A percentile compares a stretch with the other conserved stretches of the same genome.
Conservation (phyloP, 2,888 invertebrate species). For the Drosophila longiperda region DNA sequence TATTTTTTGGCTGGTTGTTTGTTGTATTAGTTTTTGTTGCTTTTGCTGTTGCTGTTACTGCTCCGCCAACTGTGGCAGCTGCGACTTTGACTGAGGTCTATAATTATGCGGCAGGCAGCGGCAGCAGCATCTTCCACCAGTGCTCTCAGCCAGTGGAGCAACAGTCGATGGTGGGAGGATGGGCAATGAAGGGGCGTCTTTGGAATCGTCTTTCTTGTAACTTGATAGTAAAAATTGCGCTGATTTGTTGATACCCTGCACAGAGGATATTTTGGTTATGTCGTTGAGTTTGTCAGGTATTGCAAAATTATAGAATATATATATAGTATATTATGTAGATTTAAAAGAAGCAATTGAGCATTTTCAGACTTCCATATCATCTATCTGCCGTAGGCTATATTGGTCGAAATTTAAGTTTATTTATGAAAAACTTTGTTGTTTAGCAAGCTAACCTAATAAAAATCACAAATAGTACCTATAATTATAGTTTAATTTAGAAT, state of each 20-base stretch:
- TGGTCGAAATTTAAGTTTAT: too few species aligned
- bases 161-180: neutral
- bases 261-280: neutral
- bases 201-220: conserved; percentile 50
- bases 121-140: conserved; percentile 14
- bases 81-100: conserved; percentile 28
- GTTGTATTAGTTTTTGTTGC: conserved; percentile 12
- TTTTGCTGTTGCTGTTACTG: conserved; percentile 10
- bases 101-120: conserved; percentile 48
- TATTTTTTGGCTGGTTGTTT: conserved; percentile 20
- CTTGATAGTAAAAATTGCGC: conserved; percentile 72
- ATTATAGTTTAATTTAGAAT: neutral
- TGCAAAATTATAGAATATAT: neutral
- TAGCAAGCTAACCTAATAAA: neutral
- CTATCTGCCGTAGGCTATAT: too few species aligned
- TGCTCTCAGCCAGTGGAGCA: conserved; percentile 1
- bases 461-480: neutral
- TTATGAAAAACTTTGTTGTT: neutral
- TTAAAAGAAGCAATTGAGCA: neutral
- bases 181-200: neutral
- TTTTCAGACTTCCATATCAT: neutral
- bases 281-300: neutral
- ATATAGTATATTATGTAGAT: neutral
- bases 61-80: conserved; percentile 31
- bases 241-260: conserved; percentile 41